Percentiles rank a stretch among this genome's conserved stretches.
These are phyloP conservation scores for Epinephelus coioides DNA, from an alignment of 2,797 vertebrate species.

Conservation along the genomic window DNA sequence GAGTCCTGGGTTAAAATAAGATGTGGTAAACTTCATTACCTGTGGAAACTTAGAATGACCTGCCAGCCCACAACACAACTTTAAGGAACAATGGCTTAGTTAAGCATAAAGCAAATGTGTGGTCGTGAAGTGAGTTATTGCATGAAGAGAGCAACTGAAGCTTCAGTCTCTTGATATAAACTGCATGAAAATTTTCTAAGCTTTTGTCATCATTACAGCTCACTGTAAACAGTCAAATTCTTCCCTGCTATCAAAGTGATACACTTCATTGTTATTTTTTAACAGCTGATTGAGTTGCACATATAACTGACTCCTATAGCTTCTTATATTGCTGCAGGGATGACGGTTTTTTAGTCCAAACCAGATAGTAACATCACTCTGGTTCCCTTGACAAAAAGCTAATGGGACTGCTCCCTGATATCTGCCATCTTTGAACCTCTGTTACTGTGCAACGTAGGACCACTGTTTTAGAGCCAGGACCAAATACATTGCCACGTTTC, in stretches of 20 bases:
- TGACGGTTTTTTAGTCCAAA: no score
- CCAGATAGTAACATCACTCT: no score
- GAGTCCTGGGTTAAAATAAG: conserved; percentile 5
- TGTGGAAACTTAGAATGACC: not conserved
- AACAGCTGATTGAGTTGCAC: no score
- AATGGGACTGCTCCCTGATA: no score
- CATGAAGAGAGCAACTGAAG: not conserved
- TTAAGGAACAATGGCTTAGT: not conserved
- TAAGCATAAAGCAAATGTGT: not conserved
- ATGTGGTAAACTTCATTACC: not conserved
- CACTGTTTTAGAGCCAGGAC: no score
- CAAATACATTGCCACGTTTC: no score
- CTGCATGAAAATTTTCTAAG: not conserved
- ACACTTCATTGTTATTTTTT: not conserved
- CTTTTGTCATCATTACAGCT: not conserved
- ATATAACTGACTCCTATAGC: not conserved
- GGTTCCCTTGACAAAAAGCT: no score
- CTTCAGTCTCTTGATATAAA: not conserved
- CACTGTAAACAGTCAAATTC: not conserved
- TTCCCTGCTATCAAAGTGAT: not conserved
- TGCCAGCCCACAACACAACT: not conserved
- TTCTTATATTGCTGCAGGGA: no score
- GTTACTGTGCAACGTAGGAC: no score
- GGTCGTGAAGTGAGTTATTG: not conserved
- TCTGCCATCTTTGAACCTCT: no score